A percentile compares a stretch with the other conserved stretches of the same genome.
Evolutionary conservation across 1,140 invertebrate genomes (phyloP).

Genomic region (Drosophila mauritiana): DNA sequence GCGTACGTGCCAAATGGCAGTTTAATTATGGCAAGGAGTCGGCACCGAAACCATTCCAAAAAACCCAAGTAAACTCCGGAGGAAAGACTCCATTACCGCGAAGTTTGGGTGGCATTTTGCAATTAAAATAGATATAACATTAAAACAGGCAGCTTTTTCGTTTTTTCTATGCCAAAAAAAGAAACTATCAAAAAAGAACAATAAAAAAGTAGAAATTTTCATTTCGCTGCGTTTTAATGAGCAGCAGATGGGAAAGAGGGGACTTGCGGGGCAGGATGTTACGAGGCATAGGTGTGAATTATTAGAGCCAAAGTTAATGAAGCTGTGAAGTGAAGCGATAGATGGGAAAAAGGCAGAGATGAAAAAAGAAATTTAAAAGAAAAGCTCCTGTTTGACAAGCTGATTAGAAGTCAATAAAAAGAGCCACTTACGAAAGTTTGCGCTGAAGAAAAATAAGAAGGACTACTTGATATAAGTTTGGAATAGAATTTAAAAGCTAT

Average conservation of each 20-base stretch:
- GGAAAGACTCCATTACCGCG: slow-evolving; percentile 33
- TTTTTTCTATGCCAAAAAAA: neutral
- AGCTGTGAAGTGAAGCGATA: slow-evolving; percentile 33
- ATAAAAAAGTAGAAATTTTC: slow-evolving; percentile 44
- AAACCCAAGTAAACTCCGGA: slow-evolving; percentile 22
- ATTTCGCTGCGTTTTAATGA: slow-evolving; percentile 53
- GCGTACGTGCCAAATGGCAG: slow-evolving; percentile 75
- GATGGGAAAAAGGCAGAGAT: neutral
- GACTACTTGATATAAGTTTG: neutral
- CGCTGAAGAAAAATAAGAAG: neutral
- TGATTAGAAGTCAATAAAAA: slow-evolving; percentile 22
- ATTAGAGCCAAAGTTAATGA: slow-evolving; percentile 63
- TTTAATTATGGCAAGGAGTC: slow-evolving; percentile 64
- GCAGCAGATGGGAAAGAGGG: neutral
- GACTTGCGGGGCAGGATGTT: neutral
- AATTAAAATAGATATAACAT: slow-evolving; percentile 51
- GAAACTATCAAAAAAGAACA: slow-evolving; percentile 27
- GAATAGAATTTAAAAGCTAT: neutral
- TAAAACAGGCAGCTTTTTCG: slow-evolving; percentile 20
- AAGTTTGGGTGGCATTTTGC: slow-evolving; percentile 47
- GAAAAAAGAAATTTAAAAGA: slow-evolving; percentile 8
- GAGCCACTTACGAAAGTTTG: neutral
- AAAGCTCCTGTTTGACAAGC: slow-evolving; percentile 39
- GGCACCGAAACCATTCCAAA: slow-evolving; percentile 19
- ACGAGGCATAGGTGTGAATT: slow-evolving; percentile 53